phyloP scores from a whole-genome alignment of 2,888 invertebrate species.

The Lasioglossum malachurum region DNA sequence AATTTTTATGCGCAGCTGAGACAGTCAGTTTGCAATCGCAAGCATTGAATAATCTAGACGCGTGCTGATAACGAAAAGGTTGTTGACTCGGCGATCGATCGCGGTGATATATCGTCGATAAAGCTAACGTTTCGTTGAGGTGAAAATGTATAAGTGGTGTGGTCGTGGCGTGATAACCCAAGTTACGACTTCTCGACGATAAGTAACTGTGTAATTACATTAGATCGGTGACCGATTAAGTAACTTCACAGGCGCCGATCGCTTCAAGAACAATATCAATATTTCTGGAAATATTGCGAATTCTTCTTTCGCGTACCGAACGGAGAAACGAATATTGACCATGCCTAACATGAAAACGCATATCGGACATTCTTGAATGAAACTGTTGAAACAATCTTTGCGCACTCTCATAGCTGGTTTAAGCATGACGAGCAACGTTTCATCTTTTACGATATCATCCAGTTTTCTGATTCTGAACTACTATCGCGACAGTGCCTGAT shows the following conservation, averaged over 20 bases:
- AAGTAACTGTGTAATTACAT: slow-evolving; percentile 35
- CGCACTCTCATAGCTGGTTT: neutral
- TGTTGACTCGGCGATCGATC: slow-evolving; percentile 32
- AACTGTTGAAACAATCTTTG: neutral
- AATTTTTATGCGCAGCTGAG: neutral
- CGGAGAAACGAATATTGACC: neutral
- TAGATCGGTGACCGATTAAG: slow-evolving; percentile 41
- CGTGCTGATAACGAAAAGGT: slow-evolving; percentile 40
- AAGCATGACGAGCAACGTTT: neutral
- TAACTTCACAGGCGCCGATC: slow-evolving; percentile 10
- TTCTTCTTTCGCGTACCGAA: neutral
- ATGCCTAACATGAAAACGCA: neutral
- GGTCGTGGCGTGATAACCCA: slow-evolving; percentile 36
- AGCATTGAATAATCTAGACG: slow-evolving; percentile 21
- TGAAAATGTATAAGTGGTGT: slow-evolving; percentile 26
- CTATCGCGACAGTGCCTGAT: too few species aligned
- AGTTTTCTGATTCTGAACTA: too few species aligned
- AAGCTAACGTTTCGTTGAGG: slow-evolving; percentile 39
- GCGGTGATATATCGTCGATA: slow-evolving; percentile 21
- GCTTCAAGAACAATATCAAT: neutral
- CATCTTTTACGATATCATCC: too few species aligned
- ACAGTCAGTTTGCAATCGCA: neutral
- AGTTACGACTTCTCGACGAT: slow-evolving; percentile 35
- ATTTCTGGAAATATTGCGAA: neutral
- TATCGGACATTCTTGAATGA: neutral